phyloP scores from a whole-genome alignment of 2,113 vertebrate species.

The Oceanodroma tethys region DNA sequence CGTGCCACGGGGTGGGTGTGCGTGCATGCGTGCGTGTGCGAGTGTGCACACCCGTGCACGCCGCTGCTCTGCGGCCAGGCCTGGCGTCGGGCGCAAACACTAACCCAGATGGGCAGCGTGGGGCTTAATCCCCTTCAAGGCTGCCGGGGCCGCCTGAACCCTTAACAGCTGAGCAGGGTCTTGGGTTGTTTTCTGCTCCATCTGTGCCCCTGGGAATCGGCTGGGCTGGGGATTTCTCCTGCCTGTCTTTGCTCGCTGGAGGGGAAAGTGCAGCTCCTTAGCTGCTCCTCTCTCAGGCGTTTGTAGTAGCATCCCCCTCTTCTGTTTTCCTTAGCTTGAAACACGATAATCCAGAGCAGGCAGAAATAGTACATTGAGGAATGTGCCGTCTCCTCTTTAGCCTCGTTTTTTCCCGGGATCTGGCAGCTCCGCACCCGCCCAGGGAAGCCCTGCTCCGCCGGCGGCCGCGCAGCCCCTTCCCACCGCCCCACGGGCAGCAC shows the following conservation, averaged over 20 bases:
- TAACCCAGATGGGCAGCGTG: background rate
- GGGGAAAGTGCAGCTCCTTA: background rate
- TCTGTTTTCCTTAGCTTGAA: slow-evolving; percentile 36
- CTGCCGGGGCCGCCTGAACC: background rate
- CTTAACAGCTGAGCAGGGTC: background rate
- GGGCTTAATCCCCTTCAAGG: background rate
- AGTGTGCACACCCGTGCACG: rapidly evolving
- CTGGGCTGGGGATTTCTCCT: background rate
- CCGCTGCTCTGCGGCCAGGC: background rate
- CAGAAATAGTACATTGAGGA: background rate
- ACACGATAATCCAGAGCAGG: slow-evolving; percentile 15
- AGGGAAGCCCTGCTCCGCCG: background rate
- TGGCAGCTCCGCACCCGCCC: background rate
- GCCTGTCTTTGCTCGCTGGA: background rate
- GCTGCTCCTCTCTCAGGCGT: background rate
- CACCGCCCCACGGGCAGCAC: background rate
- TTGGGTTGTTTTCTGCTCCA: background rate
- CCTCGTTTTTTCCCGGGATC: background rate
- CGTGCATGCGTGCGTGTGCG: rapidly evolving
- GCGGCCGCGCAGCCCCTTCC: background rate
- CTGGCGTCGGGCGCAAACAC: background rate
- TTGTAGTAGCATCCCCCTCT: slow-evolving; percentile 10
- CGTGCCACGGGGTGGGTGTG: background rate
- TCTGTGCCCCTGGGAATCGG: background rate
- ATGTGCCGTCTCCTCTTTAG: background rate